These are phyloP conservation scores for Camponotus floridanus DNA, from an alignment of 1,140 invertebrate species.

Conservation along the genomic window DNA sequence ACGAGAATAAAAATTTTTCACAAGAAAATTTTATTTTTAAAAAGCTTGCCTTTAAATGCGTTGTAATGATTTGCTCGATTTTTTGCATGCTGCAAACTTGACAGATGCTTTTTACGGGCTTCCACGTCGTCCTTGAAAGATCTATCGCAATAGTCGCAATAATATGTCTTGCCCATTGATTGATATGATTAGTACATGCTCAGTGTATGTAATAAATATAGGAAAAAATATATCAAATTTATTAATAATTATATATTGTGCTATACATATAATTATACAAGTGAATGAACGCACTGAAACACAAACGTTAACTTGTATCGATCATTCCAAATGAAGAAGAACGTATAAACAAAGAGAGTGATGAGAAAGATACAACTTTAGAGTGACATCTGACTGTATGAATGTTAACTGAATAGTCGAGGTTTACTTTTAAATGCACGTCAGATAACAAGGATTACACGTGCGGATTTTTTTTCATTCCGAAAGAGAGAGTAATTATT, in stretches of 20 bases:
- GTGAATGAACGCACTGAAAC: neutral
- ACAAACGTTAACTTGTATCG: neutral
- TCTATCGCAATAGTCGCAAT: constrained; percentile 91
- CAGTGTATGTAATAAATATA: neutral
- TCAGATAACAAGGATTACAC: neutral
- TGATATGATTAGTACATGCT: neutral
- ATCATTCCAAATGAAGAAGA: neutral
- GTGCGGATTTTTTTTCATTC: neutral
- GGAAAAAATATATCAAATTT: neutral
- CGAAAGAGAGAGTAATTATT: neutral
- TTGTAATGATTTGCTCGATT: constrained; percentile 88
- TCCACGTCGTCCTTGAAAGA: constrained; percentile 88
- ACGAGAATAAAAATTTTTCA: neutral
- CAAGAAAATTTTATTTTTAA: neutral
- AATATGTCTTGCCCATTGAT: constrained; percentile 89
- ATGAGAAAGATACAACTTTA: neutral
- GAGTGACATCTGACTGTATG: constrained; percentile 21
- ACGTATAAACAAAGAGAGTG: neutral
- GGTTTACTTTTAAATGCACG: neutral
- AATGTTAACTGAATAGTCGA: neutral
- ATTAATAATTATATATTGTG: neutral
- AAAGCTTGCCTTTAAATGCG: constrained; percentile 87
- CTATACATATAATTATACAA: no score
- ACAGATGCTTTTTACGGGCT: constrained; percentile 89
- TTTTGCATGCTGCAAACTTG: constrained; percentile 88